phyloP scores from a whole-genome alignment of 2,797 vertebrate species.

The Myotis myotis region DNA sequence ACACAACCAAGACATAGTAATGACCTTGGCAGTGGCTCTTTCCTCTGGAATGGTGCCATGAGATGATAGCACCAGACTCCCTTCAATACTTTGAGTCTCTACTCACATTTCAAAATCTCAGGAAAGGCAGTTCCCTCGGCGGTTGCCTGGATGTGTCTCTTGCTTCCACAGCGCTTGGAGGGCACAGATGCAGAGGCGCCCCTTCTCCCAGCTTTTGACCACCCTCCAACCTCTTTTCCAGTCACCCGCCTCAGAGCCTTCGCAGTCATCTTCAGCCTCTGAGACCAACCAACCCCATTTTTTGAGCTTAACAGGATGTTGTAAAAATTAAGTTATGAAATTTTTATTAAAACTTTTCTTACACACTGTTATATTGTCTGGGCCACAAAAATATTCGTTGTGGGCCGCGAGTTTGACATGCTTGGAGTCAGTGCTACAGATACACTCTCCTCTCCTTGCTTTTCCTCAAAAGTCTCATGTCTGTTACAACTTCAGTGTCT shows the following conservation, averaged over 20 bases:
- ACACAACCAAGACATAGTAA: background rate
- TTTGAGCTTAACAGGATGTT: background rate
- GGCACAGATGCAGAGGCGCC: background rate
- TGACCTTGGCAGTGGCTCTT: background rate
- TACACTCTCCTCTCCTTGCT: background rate
- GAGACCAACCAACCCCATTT: background rate
- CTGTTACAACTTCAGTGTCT: background rate
- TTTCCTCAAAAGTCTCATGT: background rate
- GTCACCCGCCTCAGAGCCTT: background rate
- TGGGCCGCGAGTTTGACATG: no score
- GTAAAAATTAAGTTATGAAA: no score
- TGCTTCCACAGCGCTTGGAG: background rate
- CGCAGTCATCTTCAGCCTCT: background rate
- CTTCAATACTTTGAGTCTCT: background rate
- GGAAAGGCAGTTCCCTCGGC: background rate
- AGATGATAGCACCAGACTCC: background rate
- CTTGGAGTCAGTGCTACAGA: no score
- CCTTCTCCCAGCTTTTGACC: background rate
- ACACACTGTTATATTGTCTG: no score
- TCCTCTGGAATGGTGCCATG: background rate
- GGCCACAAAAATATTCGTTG: no score
- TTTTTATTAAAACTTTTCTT: no score
- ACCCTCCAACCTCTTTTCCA: background rate
- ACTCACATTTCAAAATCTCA: slow-evolving; percentile 26
- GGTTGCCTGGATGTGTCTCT: background rate